These are phyloP conservation scores for Ptychodera flava DNA, from an alignment of 35 echinoderm and acorn worm species.

Conservation along the genomic window DNA sequence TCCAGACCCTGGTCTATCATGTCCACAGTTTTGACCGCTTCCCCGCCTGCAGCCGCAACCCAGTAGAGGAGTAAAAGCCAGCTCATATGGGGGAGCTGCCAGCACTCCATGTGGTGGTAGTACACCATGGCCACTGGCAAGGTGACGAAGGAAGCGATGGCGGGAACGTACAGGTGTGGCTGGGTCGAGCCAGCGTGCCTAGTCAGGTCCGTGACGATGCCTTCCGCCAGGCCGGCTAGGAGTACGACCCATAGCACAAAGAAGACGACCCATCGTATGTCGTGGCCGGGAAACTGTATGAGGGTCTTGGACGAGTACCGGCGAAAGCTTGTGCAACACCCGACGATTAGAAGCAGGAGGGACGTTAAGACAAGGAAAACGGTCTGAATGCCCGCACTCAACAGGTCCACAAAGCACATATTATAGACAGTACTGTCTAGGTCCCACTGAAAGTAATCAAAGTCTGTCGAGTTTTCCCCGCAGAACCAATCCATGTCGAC, in stretches of 20 bases:
- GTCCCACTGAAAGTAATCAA: too few relatives aligned
- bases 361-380: conserved; percentile 6
- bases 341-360: not conserved
- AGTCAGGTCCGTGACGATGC: conserved; percentile 34
- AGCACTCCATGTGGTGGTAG: conserved; percentile 55
- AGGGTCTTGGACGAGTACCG: not conserved
- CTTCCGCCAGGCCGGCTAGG: conserved; percentile 33
- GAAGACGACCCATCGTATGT: conserved; percentile 8
- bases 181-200: conserved; percentile 9
- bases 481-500: too few relatives aligned
- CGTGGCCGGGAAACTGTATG: conserved; percentile 9
- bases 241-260: not conserved
- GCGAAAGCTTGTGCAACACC: not conserved
- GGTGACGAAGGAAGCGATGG: not conserved
- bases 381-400: not conserved
- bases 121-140: conserved; percentile 21
- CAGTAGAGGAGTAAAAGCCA: conserved; percentile 30
- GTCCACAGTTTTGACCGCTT: too few relatives aligned
- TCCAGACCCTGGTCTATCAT: too few relatives aligned
- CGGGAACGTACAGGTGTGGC: conserved; percentile 38
- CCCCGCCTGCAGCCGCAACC: not conserved
- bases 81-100: conserved; percentile 22
- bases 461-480: too few relatives aligned
- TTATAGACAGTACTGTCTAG: not conserved
- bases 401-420: conserved; percentile 8